Percentiles rank a stretch among this genome's conserved stretches.
These are phyloP conservation scores for Apostichopus japonicus DNA, from an alignment of 35 echinoderm and acorn worm genomes.

Conservation along the genomic window DNA sequence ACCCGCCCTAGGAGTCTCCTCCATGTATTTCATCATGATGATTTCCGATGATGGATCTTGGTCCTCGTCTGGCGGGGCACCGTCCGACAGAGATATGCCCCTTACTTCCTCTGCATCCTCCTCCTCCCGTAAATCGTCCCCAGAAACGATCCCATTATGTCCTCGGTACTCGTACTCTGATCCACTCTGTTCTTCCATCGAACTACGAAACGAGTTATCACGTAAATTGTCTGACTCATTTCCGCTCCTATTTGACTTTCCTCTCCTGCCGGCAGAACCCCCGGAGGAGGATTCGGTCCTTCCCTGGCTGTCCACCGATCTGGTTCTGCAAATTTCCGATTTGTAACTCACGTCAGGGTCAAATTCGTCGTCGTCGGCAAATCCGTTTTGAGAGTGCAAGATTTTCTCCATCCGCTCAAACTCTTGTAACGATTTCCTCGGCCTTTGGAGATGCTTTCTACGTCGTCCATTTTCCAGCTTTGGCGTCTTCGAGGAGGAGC, in stretches of 20 bases:
- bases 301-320: conserved; percentile 1
- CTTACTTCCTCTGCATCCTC: conserved; percentile 16
- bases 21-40: conserved; percentile 67
- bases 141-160: neutral
- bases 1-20: conserved; percentile 39
- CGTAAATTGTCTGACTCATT: conserved; percentile 16
- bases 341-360: neutral
- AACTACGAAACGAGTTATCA: conserved; percentile 36
- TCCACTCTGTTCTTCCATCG: neutral
- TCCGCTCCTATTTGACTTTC: conserved; percentile 8
- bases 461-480: conserved; percentile 26
- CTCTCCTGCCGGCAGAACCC: conserved; percentile 31
- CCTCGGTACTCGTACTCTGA: neutral
- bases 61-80: conserved; percentile 48
- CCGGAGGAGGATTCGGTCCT: neutral
- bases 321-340: neutral
- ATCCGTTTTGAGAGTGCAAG: conserved; percentile 22
- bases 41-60: conserved; percentile 21
- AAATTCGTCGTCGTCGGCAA: neutral
- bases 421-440: conserved; percentile 45
- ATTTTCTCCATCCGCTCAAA: conserved; percentile 61
- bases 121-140: neutral
- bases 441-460: conserved; percentile 33
- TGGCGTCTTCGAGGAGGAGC: neutral
- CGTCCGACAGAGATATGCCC: conserved; percentile 10